A percentile compares a stretch with the other conserved stretches of the same genome.
These are phyloP conservation scores for Euphydryas editha DNA, from an alignment of 2,888 invertebrate species.

Conservation along the genomic window DNA sequence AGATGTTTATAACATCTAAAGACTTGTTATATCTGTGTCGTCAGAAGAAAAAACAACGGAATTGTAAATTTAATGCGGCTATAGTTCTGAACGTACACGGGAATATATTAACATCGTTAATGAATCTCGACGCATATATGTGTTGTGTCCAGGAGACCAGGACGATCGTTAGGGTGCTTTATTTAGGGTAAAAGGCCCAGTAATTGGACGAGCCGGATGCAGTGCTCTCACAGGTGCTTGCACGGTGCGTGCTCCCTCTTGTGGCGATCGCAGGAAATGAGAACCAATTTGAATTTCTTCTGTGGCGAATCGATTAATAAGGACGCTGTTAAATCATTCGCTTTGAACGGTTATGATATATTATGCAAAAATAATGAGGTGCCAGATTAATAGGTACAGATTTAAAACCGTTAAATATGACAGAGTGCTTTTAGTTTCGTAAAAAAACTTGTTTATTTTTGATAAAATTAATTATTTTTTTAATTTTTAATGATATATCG, in stretches of 20 bases:
- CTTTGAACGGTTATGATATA: slow-evolving; percentile 36
- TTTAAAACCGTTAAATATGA: not conserved
- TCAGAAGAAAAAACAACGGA: slow-evolving; percentile 17
- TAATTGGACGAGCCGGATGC: slow-evolving; percentile 77
- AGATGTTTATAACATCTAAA: no score
- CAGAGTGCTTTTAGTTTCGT: not conserved
- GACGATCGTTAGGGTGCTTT: slow-evolving; percentile 64
- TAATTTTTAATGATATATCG: not conserved
- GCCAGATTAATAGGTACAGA: slow-evolving; percentile 9
- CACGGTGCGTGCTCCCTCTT: slow-evolving; percentile 66
- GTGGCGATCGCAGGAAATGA: slow-evolving; percentile 69
- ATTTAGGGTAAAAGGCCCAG: slow-evolving; percentile 70
- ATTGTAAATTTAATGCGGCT: slow-evolving; percentile 24
- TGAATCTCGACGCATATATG: slow-evolving; percentile 56
- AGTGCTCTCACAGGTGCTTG: slow-evolving; percentile 68
- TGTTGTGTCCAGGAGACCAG: slow-evolving; percentile 66
- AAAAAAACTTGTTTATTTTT: no score
- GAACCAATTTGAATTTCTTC: slow-evolving; percentile 78
- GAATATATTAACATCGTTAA: slow-evolving; percentile 54
- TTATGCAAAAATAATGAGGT: slow-evolving; percentile 30
- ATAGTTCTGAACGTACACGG: slow-evolving; percentile 7
- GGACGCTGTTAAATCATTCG: slow-evolving; percentile 45
- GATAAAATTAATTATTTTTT: not conserved
- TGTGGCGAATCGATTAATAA: slow-evolving; percentile 72
- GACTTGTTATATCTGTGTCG: slow-evolving; percentile 14